Evolutionary conservation across 30 jellyfish, hydroid and myxozoan species (phyloP).

Genomic region (Clytia hemisphaerica): DNA sequence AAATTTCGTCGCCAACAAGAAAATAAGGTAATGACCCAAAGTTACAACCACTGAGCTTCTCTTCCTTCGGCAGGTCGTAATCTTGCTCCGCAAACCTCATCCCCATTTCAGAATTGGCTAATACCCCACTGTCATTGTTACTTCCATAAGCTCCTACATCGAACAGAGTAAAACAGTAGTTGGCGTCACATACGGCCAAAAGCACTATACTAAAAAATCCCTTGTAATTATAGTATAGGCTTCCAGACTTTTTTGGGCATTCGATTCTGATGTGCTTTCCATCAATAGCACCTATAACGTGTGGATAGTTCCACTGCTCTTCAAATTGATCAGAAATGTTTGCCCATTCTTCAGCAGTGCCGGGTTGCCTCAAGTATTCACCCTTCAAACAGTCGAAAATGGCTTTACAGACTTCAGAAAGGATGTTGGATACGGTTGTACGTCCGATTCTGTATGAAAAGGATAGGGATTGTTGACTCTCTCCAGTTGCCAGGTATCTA

Average conservation of each 20-base stretch:
- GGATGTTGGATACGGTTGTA: conserved; percentile 17
- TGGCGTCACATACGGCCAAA: conserved; percentile 37
- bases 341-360: conserved; percentile 1
- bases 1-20: conserved; percentile 23
- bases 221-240: conserved; percentile 27
- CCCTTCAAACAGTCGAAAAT: conserved; percentile 8
- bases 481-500: conserved; percentile 42
- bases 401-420: conserved; percentile 28
- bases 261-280: conserved; percentile 29
- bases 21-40: conserved; percentile 15
- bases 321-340: conserved; percentile 1
- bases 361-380: not conserved
- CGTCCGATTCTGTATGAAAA: conserved; percentile 22
- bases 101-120: not conserved
- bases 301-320: conserved; percentile 36
- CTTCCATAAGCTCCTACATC: conserved; percentile 28
- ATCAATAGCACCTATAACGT: conserved; percentile 23
- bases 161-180: conserved; percentile 24
- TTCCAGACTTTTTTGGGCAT: conserved; percentile 26
- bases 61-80: conserved; percentile 12
- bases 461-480: conserved; percentile 24
- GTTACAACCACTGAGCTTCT: conserved; percentile 4
- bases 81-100: conserved; percentile 5
- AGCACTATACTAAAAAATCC: conserved; percentile 17
- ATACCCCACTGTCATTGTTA: conserved; percentile 22